These are phyloP conservation scores for Puma concolor DNA, from an alignment of 2,113 vertebrate genomes.

Conservation along the genomic window DNA sequence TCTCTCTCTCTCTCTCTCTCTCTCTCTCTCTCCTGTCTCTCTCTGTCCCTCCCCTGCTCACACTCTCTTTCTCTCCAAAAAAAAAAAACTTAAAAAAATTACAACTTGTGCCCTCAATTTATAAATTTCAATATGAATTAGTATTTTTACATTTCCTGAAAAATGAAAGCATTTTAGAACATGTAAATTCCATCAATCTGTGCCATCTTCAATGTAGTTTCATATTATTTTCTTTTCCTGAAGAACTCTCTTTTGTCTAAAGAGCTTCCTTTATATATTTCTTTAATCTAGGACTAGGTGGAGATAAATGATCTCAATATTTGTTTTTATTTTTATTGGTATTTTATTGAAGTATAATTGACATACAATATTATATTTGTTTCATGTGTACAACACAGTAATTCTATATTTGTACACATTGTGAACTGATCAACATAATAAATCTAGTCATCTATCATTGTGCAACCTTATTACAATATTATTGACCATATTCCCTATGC, in stretches of 20 bases:
- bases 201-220: neutral
- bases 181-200: neutral
- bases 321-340: neutral
- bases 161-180: neutral
- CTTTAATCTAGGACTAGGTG: neutral
- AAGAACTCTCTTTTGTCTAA: neutral
- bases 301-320: neutral
- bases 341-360: neutral
- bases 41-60: too few relatives aligned
- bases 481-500: neutral
- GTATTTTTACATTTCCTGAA: neutral
- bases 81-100: too few relatives aligned
- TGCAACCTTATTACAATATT: neutral
- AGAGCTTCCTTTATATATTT: neutral
- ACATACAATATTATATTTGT: neutral
- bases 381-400: neutral
- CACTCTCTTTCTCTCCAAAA: too few relatives aligned
- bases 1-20: too few relatives aligned
- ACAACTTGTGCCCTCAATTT: neutral
- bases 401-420: neutral
- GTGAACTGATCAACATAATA: neutral
- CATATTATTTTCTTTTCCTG: neutral
- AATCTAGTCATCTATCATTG: neutral
- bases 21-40: too few relatives aligned
- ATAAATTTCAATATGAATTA: neutral